These are phyloP conservation scores for Heteromurus nitidus DNA, from an alignment of 2,888 invertebrate genomes.

Conservation along the genomic window DNA sequence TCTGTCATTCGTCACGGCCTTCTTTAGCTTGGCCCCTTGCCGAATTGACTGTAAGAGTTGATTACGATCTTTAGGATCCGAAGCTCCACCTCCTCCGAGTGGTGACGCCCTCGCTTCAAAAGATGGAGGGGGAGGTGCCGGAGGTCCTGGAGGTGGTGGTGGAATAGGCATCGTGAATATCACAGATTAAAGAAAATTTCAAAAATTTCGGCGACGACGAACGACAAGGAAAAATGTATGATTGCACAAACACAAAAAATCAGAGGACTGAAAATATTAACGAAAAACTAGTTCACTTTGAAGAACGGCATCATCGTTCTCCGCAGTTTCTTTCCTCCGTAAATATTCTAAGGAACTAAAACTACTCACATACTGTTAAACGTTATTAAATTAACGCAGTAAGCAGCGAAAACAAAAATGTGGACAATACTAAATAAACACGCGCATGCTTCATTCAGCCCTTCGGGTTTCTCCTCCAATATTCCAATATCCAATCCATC, in stretches of 20 bases:
- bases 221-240: not conserved
- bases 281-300: not conserved
- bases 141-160: constrained; percentile 65
- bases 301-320: not conserved
- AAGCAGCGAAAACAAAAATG: not conserved
- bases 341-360: too few relatives aligned
- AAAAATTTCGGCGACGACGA: too few relatives aligned
- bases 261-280: not conserved
- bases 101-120: constrained; percentile 14
- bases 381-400: too few relatives aligned
- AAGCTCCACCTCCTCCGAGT: constrained; percentile 30
- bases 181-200: too few relatives aligned
- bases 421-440: not conserved
- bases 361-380: too few relatives aligned
- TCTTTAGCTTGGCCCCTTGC: constrained; percentile 87
- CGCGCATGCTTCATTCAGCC: not conserved
- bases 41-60: constrained; percentile 88
- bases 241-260: constrained; percentile 37
- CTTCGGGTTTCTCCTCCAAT: not conserved
- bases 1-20: constrained; percentile 87
- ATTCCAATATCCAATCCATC: not conserved
- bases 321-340: too few relatives aligned
- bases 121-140: constrained; percentile 66
- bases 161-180: constrained; percentile 67
- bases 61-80: constrained; percentile 77